Evolutionary conservation across 2,888 invertebrate species (phyloP), one percentile per base, ranked within the genome.

Genomic region (Pinctada fucata): DNA sequence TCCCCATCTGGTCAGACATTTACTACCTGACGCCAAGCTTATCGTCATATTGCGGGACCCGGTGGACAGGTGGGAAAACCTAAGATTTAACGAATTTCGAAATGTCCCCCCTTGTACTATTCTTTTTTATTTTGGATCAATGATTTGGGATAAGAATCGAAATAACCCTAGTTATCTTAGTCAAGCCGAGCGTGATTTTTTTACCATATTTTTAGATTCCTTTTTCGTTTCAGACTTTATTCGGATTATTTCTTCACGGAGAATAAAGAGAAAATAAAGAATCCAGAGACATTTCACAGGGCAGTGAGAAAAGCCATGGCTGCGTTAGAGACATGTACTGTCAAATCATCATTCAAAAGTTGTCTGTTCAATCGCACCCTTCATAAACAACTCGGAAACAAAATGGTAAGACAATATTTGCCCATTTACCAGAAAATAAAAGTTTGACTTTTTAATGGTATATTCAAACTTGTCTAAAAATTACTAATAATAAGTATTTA

Each of bases 11-110:
- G 76, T 82, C 2, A 47, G 50, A 48, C 78, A 82, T 52, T 63
- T 80, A 3, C 67, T 71, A 5, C 78, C 73, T 4, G 49, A 76
- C 8, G 71, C 69, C 10, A 82, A 80, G 58, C 72, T 82, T n/a
- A 76, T 82, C 10, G 73, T 82, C 10, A 78, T 80, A n/a, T 51
- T 82, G 5, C 16, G 82, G 63, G 72, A 82, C 74, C 82, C 82
- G n/a, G 69, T 76, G 5, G 80, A 82, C 16, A 80, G 82, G 85
- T 79, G 80, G 49, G n/a, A 16, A 10, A 58, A 10, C 13, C 58
- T 58, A 10, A 58, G 13, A 58, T 58, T 31, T 31, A 31, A 31
- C 31, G 31, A 31, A 31, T 31, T 31, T 31, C 31, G 31, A 31
- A 31, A 31, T 31, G 31, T 31, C 31, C 31, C 31, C 31, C 31